Percentiles rank a stretch among this genome's conserved stretches.
Evolutionary conservation across 2,113 vertebrate genomes (phyloP).

Genomic region (rabbit (Oryctolagus cuniculus)): mOryCun1.1 NC_091433.1:169744001-169744500

Average conservation of each 20-base stretch:
- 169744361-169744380: not conserved
- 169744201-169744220: not conserved
- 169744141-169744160: not conserved
- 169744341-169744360: not conserved
- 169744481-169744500: not conserved
- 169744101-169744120: not conserved
- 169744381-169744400: not conserved
- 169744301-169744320: not conserved
- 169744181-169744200: not conserved
- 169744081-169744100: constrained; percentile 25
- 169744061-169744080: constrained; percentile 5
- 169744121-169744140: not conserved
- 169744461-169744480: not conserved
- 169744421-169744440: not conserved
- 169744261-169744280: not conserved
- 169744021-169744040: constrained; percentile 27
- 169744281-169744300: not conserved
- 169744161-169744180: not conserved
- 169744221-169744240: not conserved
- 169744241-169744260: not conserved
- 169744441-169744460: not conserved
- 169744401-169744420: not conserved
- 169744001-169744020: constrained; percentile 19
- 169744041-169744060: constrained; percentile 50
- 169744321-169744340: not conserved